Evolutionary conservation across 2,113 vertebrate genomes (phyloP).

Genomic region (Merops nubicus): DNA sequence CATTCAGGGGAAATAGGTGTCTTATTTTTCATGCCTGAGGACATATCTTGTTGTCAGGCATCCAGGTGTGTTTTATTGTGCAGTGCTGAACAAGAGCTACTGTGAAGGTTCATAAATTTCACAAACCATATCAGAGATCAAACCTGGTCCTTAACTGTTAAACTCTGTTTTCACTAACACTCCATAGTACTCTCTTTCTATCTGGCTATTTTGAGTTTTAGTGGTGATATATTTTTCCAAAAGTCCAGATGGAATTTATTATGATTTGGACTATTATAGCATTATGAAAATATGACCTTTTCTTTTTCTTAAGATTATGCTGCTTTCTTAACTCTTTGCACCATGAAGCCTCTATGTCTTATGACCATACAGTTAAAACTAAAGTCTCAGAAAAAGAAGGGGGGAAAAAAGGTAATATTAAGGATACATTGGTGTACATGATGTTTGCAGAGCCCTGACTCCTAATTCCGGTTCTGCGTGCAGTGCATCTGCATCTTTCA

Average conservation of each 20-base stretch:
- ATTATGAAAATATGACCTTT: slow-evolving; percentile 48
- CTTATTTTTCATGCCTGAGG: not conserved
- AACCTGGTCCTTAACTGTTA: not conserved
- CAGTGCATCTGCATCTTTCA: not conserved
- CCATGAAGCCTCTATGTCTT: not conserved
- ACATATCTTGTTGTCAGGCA: not conserved
- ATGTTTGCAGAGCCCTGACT: not conserved
- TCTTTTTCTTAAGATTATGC: not conserved
- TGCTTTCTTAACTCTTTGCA: slow-evolving; percentile 22
- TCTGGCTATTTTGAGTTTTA: slow-evolving; percentile 32
- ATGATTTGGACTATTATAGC: slow-evolving; percentile 26
- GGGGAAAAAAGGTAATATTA: not conserved
- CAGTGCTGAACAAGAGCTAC: not conserved
- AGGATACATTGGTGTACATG: not conserved
- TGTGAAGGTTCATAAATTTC: not conserved
- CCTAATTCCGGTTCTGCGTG: not conserved
- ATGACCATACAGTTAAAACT: not conserved
- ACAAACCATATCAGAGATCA: not conserved
- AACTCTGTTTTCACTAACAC: slow-evolving; percentile 29
- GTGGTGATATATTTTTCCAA: slow-evolving; percentile 23
- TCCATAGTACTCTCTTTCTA: not conserved
- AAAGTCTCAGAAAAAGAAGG: not conserved
- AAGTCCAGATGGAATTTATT: slow-evolving; percentile 67
- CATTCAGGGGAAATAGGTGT: not conserved
- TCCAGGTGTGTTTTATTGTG: not conserved